phyloP scores from a whole-genome alignment of 1,140 invertebrate genomes.

The Caenorhabditis briggsae region DNA sequence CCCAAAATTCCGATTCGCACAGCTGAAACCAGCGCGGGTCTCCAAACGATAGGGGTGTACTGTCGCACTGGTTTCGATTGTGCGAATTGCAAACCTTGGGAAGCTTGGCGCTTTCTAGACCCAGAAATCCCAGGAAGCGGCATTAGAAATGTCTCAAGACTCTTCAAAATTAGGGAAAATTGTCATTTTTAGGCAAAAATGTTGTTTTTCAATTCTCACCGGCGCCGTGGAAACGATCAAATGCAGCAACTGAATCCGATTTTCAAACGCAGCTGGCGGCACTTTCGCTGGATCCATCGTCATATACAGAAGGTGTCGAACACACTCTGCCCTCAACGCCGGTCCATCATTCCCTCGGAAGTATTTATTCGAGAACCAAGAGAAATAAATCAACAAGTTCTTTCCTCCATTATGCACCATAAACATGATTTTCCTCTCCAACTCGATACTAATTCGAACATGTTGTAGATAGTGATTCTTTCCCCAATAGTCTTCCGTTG shows the following conservation, averaged over 20 bases:
- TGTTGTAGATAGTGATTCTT: background rate
- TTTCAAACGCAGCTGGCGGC: background rate
- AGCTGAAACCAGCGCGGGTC: no score
- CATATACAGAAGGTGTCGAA: conserved; percentile 14
- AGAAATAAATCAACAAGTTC: background rate
- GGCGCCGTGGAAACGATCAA: background rate
- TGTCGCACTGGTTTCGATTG: no score
- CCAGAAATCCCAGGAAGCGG: no score
- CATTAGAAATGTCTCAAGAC: no score
- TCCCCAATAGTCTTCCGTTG: background rate
- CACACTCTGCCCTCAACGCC: conserved; percentile 15
- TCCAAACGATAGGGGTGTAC: no score
- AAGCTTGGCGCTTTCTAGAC: no score
- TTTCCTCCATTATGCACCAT: conserved; percentile 21
- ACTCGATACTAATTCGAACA: background rate
- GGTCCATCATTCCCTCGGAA: conserved; percentile 13
- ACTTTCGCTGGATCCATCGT: background rate
- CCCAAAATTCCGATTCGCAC: no score
- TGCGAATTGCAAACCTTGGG: no score
- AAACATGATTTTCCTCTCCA: background rate
- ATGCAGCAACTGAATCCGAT: conserved; percentile 2
- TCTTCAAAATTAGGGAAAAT: no score
- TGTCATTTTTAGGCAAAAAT: no score
- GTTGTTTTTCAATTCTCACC: no score
- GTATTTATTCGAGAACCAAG: background rate